phyloP scores from a whole-genome alignment of 2,797 vertebrate genomes.

The Orientallactaga sibirica region DNA sequence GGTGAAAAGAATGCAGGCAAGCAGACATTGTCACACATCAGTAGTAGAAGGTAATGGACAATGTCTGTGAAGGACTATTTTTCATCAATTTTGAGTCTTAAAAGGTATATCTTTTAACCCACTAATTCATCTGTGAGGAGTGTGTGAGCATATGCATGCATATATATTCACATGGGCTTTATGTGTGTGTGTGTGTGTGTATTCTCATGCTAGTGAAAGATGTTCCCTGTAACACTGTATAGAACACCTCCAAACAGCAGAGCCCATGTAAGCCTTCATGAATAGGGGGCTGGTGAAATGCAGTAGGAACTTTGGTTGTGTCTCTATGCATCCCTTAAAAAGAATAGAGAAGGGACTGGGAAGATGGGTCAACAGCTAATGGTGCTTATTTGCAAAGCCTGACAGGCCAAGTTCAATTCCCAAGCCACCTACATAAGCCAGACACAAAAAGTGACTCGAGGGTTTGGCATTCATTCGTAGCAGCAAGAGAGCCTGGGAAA shows the following conservation, averaged over 20 bases:
- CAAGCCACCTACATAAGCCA: too few species aligned
- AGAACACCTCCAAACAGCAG: neutral
- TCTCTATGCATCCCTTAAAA: neutral
- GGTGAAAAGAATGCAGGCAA: neutral
- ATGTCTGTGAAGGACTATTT: neutral
- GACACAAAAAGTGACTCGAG: too few species aligned
- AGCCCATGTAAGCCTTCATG: neutral
- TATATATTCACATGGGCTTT: neutral
- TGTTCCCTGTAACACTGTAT: neutral
- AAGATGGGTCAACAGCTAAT: neutral
- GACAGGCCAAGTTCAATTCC: too few species aligned
- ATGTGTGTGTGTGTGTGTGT: neutral
- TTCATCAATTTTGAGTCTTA: conserved; percentile 44
- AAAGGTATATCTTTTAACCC: neutral
- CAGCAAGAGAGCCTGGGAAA: too few species aligned
- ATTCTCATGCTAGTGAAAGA: neutral
- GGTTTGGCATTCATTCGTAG: too few species aligned
- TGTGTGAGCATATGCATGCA: neutral
- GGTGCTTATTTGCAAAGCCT: neutral
- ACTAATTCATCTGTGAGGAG: neutral
- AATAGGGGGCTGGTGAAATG: neutral
- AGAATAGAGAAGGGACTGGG: neutral
- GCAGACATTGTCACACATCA: neutral
- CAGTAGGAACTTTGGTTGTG: neutral
- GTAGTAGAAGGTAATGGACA: neutral